A percentile compares a stretch with the other conserved stretches of the same genome.
Evolutionary conservation across 2,888 invertebrate species (phyloP).

Genomic region (Cataglyphis altisquamis): DNA sequence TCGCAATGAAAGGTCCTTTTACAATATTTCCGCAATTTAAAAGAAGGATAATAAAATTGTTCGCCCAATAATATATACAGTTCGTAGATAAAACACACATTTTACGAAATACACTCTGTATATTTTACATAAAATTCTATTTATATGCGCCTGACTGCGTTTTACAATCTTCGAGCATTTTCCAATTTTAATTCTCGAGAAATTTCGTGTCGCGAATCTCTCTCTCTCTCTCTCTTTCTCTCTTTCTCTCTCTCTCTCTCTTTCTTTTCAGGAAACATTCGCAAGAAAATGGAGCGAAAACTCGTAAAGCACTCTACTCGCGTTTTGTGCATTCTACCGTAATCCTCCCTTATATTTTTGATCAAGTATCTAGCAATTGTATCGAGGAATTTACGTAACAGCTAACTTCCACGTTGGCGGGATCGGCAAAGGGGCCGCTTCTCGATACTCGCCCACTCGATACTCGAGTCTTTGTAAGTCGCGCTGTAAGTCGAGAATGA

Average conservation of each 20-base stretch:
- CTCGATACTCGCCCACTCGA: constrained; percentile 41
- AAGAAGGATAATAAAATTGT: constrained; percentile 16
- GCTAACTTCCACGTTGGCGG: constrained; percentile 21
- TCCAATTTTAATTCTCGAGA: constrained; percentile 1
- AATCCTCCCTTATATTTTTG: constrained; percentile 12
- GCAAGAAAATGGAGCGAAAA: neutral
- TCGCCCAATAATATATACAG: neutral
- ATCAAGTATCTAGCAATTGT: constrained; percentile 25
- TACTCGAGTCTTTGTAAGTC: constrained; percentile 49
- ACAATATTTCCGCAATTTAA: constrained; percentile 10
- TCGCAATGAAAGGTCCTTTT: neutral
- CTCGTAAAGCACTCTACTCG: neutral
- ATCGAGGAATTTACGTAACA: constrained; percentile 31
- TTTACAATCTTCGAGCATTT: neutral
- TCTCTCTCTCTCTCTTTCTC: neutral
- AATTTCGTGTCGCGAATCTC: neutral
- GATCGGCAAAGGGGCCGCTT: constrained; percentile 4
- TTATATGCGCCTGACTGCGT: neutral
- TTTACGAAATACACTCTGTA: neutral
- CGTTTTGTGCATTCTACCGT: neutral
- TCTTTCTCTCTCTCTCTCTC: neutral
- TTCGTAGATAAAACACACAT: neutral
- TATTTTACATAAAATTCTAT: neutral
- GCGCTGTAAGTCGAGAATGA: constrained; percentile 66
- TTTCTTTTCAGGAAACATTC: neutral